Evolutionary conservation across 2,888 invertebrate species (phyloP), one percentile per base, ranked within the genome.

Genomic region (Alloscopus bannaensis): DNA sequence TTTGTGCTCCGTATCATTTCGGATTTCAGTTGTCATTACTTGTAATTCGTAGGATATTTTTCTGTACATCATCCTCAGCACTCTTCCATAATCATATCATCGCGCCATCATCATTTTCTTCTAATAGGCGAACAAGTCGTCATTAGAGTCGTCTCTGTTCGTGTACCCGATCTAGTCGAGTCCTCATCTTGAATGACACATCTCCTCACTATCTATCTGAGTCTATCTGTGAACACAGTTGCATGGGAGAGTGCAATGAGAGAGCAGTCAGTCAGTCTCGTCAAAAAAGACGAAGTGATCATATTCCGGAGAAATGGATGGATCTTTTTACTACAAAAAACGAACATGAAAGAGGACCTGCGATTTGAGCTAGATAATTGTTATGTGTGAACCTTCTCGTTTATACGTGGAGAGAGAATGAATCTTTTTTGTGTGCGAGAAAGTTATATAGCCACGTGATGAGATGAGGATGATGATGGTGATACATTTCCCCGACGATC

Each of bases 121-220:
- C 36, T 36, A 50, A 50, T 50, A 50, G 29, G 24, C 62, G 64
- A 62, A 65, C 64, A 73, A 75, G 57, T 62, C 52, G 69, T 77
- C 69, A 47, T 55, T 68, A 66, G 70, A 31, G 29, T n/a, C 75
- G 57, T 47, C 59, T 45, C 22, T n/a, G n/a, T n/a, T n/a, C n/a
- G n/a, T n/a, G n/a, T n/a, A n/a, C n/a, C n/a, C n/a, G n/a, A n/a
- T n/a, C n/a, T n/a, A n/a, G n/a, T n/a, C n/a, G n/a, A n/a, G n/a
- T n/a, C n/a, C n/a, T n/a, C n/a, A n/a, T n/a, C n/a, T n/a, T n/a
- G n/a, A n/a, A n/a, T n/a, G n/a, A n/a, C n/a, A n/a, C n/a, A n/a
- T n/a, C n/a, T n/a, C n/a, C n/a, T n/a, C n/a, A n/a, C n/a, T n/a
- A n/a, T n/a, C n/a, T n/a, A n/a, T n/a, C n/a, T n/a, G n/a, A n/a